A percentile compares a stretch with the other conserved stretches of the same genome.
Conservation (phyloP, 2,888 invertebrate genomes). For the Trissolcus brochymenae region DNA sequence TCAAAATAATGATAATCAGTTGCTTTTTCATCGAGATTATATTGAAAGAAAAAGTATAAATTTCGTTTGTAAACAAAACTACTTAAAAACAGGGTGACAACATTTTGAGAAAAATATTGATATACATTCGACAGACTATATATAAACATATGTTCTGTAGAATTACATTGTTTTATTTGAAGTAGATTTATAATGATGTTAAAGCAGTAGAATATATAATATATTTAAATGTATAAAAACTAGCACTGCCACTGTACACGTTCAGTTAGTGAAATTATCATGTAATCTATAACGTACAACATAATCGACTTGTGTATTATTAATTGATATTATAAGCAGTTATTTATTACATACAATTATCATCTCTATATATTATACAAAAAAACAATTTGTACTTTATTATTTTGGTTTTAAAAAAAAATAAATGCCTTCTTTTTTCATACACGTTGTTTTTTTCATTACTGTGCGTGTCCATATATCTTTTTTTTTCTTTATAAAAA, state of each 20-base stretch:
- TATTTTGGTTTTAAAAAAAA: slow-evolving; percentile 73
- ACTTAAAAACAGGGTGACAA: no score
- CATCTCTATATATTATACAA: slow-evolving; percentile 72
- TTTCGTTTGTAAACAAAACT: no score
- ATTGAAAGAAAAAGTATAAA: no score
- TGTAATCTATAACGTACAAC: slow-evolving; percentile 67
- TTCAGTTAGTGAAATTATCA: slow-evolving; percentile 76
- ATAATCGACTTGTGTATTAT: slow-evolving; percentile 67
- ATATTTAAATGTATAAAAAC: slow-evolving; percentile 67
- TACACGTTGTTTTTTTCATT: slow-evolving; percentile 33
- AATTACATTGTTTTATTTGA: slow-evolving; percentile 55
- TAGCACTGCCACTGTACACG: slow-evolving; percentile 75
- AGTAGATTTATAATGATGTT: slow-evolving; percentile 58
- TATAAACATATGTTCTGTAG: slow-evolving; percentile 42
- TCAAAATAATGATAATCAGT: no score
- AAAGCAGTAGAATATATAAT: slow-evolving; percentile 62
- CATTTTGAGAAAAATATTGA: slow-evolving; percentile 54
- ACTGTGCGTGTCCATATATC: no score
- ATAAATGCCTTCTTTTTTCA: slow-evolving; percentile 76
- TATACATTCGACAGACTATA: slow-evolving; percentile 40
- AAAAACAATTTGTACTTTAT: slow-evolving; percentile 76
- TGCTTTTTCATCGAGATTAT: no score
- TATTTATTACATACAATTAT: slow-evolving; percentile 71
- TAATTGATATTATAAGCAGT: slow-evolving; percentile 75
- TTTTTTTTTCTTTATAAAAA: no score